Conservation (phyloP, 2,888 invertebrate species). For the Terebella lapidaria region DNA sequence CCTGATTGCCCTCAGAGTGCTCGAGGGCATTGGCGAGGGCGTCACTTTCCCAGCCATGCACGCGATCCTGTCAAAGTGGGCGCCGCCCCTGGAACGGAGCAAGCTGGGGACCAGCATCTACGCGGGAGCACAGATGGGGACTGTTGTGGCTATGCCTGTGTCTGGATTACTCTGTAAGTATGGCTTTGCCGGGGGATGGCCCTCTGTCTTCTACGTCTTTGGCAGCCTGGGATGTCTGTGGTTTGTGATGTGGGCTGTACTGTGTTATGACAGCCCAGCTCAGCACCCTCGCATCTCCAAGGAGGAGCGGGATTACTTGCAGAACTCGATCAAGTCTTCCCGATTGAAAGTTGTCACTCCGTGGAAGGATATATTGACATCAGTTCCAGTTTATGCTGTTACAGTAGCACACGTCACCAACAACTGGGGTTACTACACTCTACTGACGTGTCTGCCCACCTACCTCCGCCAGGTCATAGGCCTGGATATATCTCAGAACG, state of each 20-base stretch:
- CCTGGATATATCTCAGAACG: constrained; percentile 61
- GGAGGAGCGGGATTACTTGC: constrained; percentile 46
- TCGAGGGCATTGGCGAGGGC: constrained; percentile 76
- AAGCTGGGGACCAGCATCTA: constrained; percentile 32
- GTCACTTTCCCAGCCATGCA: constrained; percentile 51
- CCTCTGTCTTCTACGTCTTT: constrained; percentile 30
- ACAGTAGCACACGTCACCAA: constrained; percentile 50
- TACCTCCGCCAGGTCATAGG: constrained; percentile 52
- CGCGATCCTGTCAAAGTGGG: constrained; percentile 49
- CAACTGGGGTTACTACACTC: constrained; percentile 56
- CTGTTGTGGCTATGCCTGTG: constrained; percentile 75
- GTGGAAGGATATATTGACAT: constrained; percentile 41
- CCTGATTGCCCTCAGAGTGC: constrained; percentile 67
- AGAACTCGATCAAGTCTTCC: constrained; percentile 15
- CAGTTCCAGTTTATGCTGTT: constrained; percentile 50
- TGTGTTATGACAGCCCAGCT: constrained; percentile 39
- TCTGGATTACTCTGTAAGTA: constrained; percentile 74
- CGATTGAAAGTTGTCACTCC: constrained; percentile 32
- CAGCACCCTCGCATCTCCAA: constrained; percentile 43
- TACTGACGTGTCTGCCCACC: constrained; percentile 54
- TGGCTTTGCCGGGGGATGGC: constrained; percentile 59
- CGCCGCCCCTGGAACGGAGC: constrained; percentile 41
- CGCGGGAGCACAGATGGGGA: constrained; percentile 77
- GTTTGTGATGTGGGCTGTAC: constrained; percentile 41
- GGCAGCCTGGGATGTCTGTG: constrained; percentile 37